A percentile compares a stretch with the other conserved stretches of the same genome.
These are phyloP conservation scores for Chrysodeixis includens DNA, from an alignment of 2,888 invertebrate species.

Conservation along the genomic window DNA sequence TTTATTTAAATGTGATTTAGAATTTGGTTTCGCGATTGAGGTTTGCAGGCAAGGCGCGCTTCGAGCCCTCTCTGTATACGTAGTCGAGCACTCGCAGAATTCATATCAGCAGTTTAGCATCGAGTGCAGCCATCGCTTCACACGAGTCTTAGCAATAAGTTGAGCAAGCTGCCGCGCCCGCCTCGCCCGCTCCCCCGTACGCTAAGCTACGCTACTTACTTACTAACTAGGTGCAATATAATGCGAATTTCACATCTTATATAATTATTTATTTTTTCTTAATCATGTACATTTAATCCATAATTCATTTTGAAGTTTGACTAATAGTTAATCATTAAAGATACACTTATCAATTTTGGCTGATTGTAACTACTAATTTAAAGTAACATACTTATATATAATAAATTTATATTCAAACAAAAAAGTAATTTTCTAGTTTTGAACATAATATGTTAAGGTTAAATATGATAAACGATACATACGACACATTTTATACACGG, in stretches of 20 bases:
- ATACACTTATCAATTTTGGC: conserved; percentile 63
- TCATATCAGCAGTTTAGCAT: conserved; percentile 7
- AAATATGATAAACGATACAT: conserved; percentile 11
- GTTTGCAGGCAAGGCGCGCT: conserved; percentile 69
- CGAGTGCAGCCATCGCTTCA: conserved; percentile 6
- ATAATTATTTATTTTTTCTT: conserved; percentile 66
- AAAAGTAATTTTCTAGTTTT: conserved; percentile 27
- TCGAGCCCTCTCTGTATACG: not conserved
- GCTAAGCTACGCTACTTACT: conserved; percentile 81
- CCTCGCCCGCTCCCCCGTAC: conserved; percentile 69
- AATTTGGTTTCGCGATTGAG: conserved; percentile 84
- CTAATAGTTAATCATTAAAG: conserved; percentile 58
- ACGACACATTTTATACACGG: conserved; percentile 10
- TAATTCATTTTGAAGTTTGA: conserved; percentile 65
- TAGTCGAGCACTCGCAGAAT: conserved; percentile 6
- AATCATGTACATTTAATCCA: conserved; percentile 70
- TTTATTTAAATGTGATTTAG: conserved; percentile 86
- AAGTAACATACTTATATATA: conserved; percentile 44
- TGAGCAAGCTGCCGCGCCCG: conserved; percentile 32
- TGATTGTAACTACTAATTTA: conserved; percentile 59
- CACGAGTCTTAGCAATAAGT: conserved; percentile 17
- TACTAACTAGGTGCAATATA: conserved; percentile 85
- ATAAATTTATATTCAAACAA: conserved; percentile 19
- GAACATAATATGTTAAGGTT: conserved; percentile 7
- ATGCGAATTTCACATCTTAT: conserved; percentile 77